Evolutionary conservation across 2,888 invertebrate genomes (phyloP), one percentile per base, ranked within the genome.

Genomic region (Hypsopygia costalis): DNA sequence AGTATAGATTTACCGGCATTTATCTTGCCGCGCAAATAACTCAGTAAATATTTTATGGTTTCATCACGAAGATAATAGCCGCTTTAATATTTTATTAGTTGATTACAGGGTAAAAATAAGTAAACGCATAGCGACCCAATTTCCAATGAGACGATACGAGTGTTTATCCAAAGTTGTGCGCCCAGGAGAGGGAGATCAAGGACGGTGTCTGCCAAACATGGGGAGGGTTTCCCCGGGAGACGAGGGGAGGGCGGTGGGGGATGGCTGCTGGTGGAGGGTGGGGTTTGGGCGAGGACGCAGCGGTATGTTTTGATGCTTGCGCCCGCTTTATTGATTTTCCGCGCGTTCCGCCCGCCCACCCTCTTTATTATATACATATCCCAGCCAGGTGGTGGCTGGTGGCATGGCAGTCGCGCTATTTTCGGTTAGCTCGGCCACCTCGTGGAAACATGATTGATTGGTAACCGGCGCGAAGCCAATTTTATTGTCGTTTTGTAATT

Each of bases 141-240:
- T 88, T 73, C 68, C 51, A 71, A 58, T 68, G 73, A 80, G 78
- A 83, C 78, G 73, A 73, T 68, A 74, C 69, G 69, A 74, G 71
- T 88, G 87, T 88, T 87, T 88, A 86, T 85, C 76, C 74, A 69
- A 86, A 87, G 60, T 85, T 85, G 77, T 61, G 70, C 70, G 73
- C 75, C 79, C 77, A 74, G 77, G 72, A 71, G 71, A 70, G 66
- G 82, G 77, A 79, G 80, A 87, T 88, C 88, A 88, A 88, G 88
- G 88, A 81, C 88, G 87, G 80, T 67, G 88, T 88, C 88, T 88
- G 86, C 85, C 82, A 85, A 87, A 85, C 83, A 83, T 72, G 80
- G 87, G 82, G 78, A 74, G 85, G 79, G 78, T 86, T 82, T 82
- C 81, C 88, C 85, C 83, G 83, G 85, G 83, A 79, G 81, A 79